Percentiles rank a stretch among this genome's conserved stretches.
These are phyloP conservation scores for Neodiprion pinetum DNA, from an alignment of 1,140 invertebrate genomes.

Conservation along the genomic window DNA sequence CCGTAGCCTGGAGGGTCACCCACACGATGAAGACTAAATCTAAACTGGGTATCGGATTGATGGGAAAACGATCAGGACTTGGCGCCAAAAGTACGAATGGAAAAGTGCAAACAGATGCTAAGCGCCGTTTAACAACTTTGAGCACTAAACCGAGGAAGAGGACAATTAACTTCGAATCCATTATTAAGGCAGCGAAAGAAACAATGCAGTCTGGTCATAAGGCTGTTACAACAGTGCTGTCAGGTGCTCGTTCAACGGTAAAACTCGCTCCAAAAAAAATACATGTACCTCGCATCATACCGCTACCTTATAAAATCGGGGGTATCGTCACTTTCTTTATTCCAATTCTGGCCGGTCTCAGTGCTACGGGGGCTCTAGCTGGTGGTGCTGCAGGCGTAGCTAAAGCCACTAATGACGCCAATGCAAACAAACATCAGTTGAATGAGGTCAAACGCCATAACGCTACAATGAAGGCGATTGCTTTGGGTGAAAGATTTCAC, in stretches of 20 bases:
- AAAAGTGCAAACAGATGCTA: no score
- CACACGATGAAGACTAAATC: conserved; percentile 46
- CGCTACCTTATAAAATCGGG: conserved; percentile 26
- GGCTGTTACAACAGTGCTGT: background rate
- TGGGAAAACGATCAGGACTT: conserved; percentile 18
- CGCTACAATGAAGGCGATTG: conserved; percentile 42
- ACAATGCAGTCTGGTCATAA: background rate
- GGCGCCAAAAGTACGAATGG: no score
- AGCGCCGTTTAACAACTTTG: no score
- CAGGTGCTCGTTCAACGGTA: conserved; percentile 34
- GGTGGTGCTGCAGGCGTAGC: conserved; percentile 33
- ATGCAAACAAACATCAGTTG: conserved; percentile 36
- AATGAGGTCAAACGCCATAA: conserved; percentile 39
- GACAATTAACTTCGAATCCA: no score
- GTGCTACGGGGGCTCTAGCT: conserved; percentile 25
- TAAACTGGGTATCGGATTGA: conserved; percentile 43
- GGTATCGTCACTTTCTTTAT: conserved; percentile 26
- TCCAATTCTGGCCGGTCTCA: conserved; percentile 31
- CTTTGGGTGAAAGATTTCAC: conserved; percentile 44
- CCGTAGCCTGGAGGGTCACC: conserved; percentile 41
- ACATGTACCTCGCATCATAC: conserved; percentile 21
- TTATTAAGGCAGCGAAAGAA: background rate
- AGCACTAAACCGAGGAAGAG: no score
- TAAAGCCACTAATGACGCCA: conserved; percentile 35
- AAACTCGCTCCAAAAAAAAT: conserved; percentile 23